Evolutionary conservation across 2,888 invertebrate genomes (phyloP), one percentile per base, ranked within the genome.

Genomic region (Napeogenes inachia): DNA sequence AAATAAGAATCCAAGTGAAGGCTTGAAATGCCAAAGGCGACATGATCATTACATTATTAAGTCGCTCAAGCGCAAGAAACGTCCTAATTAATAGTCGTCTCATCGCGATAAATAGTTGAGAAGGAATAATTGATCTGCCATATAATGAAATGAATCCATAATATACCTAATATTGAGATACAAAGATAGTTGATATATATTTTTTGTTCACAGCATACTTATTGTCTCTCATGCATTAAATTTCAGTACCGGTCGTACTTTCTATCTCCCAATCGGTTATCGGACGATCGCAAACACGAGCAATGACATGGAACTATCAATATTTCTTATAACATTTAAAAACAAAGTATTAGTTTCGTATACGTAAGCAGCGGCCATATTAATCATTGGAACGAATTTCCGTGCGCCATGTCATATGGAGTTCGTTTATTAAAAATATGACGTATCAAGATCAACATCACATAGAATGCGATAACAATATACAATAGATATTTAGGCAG

Each of bases 391-490:
- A 88, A 88, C 87, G 85, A 87, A 89, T 88, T 89, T 89, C 87
- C 86, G 85, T 88, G 85, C 85, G 80, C 85, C 87, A 83, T 89
- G 89, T 89, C 89, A 89, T 89, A 89, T 85, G 80, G 79, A 82
- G 85, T 90, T 86, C 89, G 89, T 89, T 90, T 90, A 89, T 90
- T 89, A 90, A 90, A 90, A 90, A 89, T 88, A 84, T 89, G 90
- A 90, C 89, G 89, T 90, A 89, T 90, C 89, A 89, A 90, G 90
- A 90, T 90, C 90, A 89, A 88, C 89, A 89, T 89, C 88, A 87
- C 84, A 78, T 81, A 78, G 84, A 88, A 79, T 69, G 82, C 77
- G 84, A 89, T 78, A 74, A 76, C 71, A 71, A 77, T 77, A 78
- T 77, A 73, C 71, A 70, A 71, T 50, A 71, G 71, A 69, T 70